Base-by-base conservation (phyloP, 2,113 vertebrate genomes). In the Bubo scandiacus region DNA sequence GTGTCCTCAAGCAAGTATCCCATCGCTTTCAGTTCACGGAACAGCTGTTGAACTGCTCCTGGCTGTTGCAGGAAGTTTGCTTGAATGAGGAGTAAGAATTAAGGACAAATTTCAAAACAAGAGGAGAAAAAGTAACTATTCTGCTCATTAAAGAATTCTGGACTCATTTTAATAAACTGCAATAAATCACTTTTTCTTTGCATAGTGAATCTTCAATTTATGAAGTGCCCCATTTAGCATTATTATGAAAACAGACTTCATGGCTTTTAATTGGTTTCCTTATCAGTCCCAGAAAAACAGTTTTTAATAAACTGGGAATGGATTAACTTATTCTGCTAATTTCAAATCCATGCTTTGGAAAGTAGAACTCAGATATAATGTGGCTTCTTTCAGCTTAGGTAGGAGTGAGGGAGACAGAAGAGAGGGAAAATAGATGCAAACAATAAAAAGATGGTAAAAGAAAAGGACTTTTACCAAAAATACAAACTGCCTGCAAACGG, bases 191-290 rank as follows among this genome's bases (percentile, higher is more conserved):
- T 95, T 96, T 94, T 96, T 97, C 80, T 97, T 96, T 98, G 87
- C 95, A 87, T 80, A 87, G 95, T 73, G 81, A 95, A 97, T 95
- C 95, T 97, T 95, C 96, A 97, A 96, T 97, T 97, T 97, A 86
- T 79, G 94, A 95, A 90, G 86, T 94, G 83, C n/a, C 71, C 93
- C 84, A 96, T 96, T 97, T 97, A 95, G 91, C 70, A 97, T 87
- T 96, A 97, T 97, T 97, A 97, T 97, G 97, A 97, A 97, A 97
- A 96, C 78, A 97, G 92, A 92, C 96, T 96, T 94, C 74, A 70
- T 85, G 94, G 83, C 55, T 97, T 97, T 97, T 96, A 98, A 98
- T 97, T 97, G 97, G 93, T 96, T 97, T 97, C 91, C 97, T 98
- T 98, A 97, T 98, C 98, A 97, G 94, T 54, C 81, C 68, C 87